phyloP scores from a whole-genome alignment of 1,140 invertebrate species.

The Matsumurasca onukii region DNA sequence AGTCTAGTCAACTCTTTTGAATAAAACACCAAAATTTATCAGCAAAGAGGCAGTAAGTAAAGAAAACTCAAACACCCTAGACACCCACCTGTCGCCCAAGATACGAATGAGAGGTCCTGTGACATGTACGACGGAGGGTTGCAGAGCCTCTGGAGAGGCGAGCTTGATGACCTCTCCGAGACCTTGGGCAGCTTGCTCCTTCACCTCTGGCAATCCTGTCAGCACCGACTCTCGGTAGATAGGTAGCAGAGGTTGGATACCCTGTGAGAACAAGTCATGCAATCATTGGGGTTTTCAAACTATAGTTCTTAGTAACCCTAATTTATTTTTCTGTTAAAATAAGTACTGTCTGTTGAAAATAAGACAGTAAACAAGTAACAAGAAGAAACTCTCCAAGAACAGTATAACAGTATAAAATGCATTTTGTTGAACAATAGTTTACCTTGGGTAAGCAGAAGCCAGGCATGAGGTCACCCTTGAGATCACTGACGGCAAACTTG shows the following conservation, averaged over 20 bases:
- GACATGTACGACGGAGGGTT: conserved; percentile 94
- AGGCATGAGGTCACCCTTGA: conserved; percentile 79
- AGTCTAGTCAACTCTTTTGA: too few species aligned
- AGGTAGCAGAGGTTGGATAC: conserved; percentile 89
- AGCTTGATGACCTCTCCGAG: conserved; percentile 89
- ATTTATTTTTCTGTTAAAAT: too few species aligned
- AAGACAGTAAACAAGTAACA: too few species aligned
- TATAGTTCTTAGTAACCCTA: neutral
- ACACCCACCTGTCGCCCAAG: conserved; percentile 84
- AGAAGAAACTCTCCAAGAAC: too few species aligned
- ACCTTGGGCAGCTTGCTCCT: conserved; percentile 93
- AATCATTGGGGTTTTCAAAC: neutral
- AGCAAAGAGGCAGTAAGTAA: too few species aligned
- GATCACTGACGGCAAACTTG: conserved; percentile 82
- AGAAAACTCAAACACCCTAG: too few species aligned
- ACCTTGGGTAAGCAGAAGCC: conserved; percentile 93
- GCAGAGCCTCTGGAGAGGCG: conserved; percentile 81
- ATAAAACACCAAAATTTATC: too few species aligned
- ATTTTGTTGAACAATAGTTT: too few species aligned
- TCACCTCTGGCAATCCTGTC: conserved; percentile 91
- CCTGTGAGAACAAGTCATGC: too few species aligned
- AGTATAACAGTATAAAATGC: too few species aligned
- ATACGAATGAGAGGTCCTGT: conserved; percentile 97
- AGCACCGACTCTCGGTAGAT: conserved; percentile 96
- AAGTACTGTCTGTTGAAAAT: too few species aligned